These are phyloP conservation scores for Anser brachyrhynchus DNA, from an alignment of 2,113 vertebrate species.

Conservation along the genomic window DNA sequence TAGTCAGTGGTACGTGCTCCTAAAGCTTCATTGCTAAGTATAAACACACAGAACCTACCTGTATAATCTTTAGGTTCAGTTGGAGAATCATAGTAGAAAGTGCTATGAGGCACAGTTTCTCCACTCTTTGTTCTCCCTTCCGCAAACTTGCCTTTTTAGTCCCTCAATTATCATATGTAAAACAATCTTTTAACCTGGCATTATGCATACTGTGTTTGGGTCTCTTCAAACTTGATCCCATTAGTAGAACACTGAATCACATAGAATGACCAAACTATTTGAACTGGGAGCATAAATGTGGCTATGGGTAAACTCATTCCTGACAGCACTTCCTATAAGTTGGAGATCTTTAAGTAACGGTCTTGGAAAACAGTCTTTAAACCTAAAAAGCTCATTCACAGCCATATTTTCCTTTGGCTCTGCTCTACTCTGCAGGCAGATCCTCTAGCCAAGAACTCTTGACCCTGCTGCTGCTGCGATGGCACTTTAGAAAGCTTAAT, in stretches of 20 bases:
- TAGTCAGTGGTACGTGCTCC: neutral
- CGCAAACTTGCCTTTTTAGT: neutral
- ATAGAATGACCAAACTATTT: neutral
- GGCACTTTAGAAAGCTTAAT: conserved; percentile 36
- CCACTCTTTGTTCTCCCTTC: neutral
- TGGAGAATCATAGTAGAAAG: neutral
- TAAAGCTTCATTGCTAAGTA: neutral
- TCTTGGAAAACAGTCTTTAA: neutral
- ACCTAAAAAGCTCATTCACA: neutral
- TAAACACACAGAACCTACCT: neutral
- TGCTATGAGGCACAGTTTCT: neutral
- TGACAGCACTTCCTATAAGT: neutral
- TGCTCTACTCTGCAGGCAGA: neutral
- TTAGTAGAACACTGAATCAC: neutral
- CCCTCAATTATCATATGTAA: neutral
- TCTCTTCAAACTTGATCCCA: neutral
- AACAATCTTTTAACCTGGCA: neutral
- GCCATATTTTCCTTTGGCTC: neutral
- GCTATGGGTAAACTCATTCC: neutral
- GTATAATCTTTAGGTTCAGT: neutral
- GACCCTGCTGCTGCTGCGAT: neutral
- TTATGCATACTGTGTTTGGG: rapidly evolving
- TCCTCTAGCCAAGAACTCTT: neutral
- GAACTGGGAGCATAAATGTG: neutral
- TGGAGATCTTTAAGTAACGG: no score